phyloP scores from a whole-genome alignment of 2,888 invertebrate species.

The Ectemnius continuus region DNA sequence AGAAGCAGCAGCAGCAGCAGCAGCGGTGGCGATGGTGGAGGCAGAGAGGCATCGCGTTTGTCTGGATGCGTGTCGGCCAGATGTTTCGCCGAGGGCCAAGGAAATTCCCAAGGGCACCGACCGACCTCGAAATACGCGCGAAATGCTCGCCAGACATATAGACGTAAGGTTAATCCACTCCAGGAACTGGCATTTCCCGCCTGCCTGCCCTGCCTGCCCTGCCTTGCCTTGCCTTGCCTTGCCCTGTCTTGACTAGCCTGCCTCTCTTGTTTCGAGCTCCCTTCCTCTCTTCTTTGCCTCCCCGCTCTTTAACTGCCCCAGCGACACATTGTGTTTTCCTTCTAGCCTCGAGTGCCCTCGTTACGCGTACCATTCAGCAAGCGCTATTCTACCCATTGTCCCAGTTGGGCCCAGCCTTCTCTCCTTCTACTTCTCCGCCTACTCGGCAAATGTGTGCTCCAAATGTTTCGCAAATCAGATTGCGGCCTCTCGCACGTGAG shows the following conservation, averaged over 20 bases:
- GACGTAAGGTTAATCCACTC: slow-evolving; percentile 2
- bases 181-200: not conserved
- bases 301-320: not conserved
- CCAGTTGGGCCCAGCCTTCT: too few relatives aligned
- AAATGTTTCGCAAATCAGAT: slow-evolving; percentile 1
- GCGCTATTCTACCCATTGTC: not conserved
- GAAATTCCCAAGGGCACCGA: slow-evolving; percentile 68
- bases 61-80: slow-evolving; percentile 68
- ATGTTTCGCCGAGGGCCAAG: slow-evolving; percentile 67
- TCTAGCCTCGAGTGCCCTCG: not conserved
- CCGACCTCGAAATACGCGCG: slow-evolving; percentile 30
- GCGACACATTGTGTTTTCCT: slow-evolving; percentile 6
- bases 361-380: too few relatives aligned
- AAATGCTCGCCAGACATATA: slow-evolving; percentile 15
- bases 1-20: too few relatives aligned
- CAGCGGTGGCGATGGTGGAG: slow-evolving; percentile 14
- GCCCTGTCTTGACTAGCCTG: not conserved
- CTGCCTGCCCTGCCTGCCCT: not conserved
- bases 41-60: slow-evolving; percentile 35
- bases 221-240: too few relatives aligned
- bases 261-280: not conserved
- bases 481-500: not conserved
- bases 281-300: not conserved
- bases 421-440: not conserved
- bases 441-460: not conserved